These are phyloP conservation scores for Petrocephalus microphthalmus DNA, from an alignment of 2,113 vertebrate genomes.

Conservation along the genomic window DNA sequence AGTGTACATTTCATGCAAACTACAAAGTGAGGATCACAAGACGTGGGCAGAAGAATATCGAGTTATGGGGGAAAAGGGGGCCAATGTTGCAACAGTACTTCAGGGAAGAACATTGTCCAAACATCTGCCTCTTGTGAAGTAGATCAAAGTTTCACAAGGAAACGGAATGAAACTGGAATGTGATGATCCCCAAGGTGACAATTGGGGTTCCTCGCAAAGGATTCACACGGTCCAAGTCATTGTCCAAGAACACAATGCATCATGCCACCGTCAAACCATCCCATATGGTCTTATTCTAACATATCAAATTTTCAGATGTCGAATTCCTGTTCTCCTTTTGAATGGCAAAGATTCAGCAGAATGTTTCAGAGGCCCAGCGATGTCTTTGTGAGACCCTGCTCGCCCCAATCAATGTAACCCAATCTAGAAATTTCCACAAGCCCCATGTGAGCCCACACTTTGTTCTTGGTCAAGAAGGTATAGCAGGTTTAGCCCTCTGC, in stretches of 20 bases:
- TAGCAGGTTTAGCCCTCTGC: background rate
- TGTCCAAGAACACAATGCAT: background rate
- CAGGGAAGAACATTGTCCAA: background rate
- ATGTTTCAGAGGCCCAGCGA: background rate
- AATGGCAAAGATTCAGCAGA: background rate
- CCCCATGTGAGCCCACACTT: background rate
- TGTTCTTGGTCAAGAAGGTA: background rate
- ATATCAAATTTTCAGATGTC: background rate
- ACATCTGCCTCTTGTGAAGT: background rate
- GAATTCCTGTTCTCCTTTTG: background rate
- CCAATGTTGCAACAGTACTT: background rate
- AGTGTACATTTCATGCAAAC: background rate
- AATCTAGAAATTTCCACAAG: background rate
- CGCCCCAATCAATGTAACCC: background rate
- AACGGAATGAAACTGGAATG: background rate
- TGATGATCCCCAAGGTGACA: background rate
- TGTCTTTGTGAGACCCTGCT: background rate
- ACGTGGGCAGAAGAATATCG: background rate
- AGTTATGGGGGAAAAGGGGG: background rate
- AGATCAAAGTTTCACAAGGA: constrained; percentile 14
- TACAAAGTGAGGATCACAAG: background rate
- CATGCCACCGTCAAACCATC: background rate
- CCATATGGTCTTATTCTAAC: background rate
- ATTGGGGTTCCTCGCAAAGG: background rate
- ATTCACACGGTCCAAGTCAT: background rate